Evolutionary conservation across 1,140 invertebrate genomes (phyloP), one percentile per base, ranked within the genome.

Genomic region (Rhyacophila brunnea): DNA sequence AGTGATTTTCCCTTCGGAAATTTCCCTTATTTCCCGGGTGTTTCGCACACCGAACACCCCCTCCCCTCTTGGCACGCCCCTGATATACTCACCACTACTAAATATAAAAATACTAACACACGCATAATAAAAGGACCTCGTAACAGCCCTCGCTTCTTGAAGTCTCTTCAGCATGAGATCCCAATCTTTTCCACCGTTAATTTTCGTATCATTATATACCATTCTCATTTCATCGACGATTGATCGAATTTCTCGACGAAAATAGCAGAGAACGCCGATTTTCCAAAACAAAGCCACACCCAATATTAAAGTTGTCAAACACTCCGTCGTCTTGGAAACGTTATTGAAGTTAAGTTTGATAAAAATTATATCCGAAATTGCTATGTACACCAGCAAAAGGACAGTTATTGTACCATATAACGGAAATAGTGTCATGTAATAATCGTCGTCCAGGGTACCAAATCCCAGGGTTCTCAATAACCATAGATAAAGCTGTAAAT

Each of bases 91-190:
- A n/a, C n/a, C n/a, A n/a, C n/a, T n/a, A n/a, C n/a, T n/a, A n/a
- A n/a, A n/a, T n/a, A n/a, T n/a, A n/a, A n/a, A 35, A 35, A 35
- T 7, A 35, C 34, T 35, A 7, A 35, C 34, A 7, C 6, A 7
- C 15, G 18, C 17, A 42, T n/a, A 40, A 4, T 23, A 52, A 40
- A 52, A 23, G 6, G 40, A 13, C 1, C 51, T 10, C 5, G 40
- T 34, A 1, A 53, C 23, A 44, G 43, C 28, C 15, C 51, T 13
- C 10, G 51, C 51, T 23, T 53, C 51, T 13, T 44, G 20, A 5
- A 45, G 13, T 18, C 51, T 43, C 7, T 44, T 53, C 19, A 7
- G 9, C 51, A 53, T 34, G 11, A 53, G 23, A 3, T 15, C 43
- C 51, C 51, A 53, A 15, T 43, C n/a, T 11, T 53, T 13, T 15